phyloP scores from a whole-genome alignment of 2,888 invertebrate species.

The Cryptophagus acutangulus region DNA sequence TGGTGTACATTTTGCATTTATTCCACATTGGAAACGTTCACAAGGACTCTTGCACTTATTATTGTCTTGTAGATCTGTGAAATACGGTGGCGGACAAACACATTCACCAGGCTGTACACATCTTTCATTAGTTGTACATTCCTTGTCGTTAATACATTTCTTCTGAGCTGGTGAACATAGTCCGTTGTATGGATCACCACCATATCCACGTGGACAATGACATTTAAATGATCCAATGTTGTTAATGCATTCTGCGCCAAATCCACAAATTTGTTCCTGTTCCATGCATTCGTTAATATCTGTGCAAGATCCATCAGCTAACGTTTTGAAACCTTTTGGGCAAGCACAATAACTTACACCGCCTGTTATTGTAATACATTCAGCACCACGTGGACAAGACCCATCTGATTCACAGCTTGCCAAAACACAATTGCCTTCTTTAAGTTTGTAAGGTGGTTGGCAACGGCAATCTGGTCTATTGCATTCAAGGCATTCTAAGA shows the following conservation, averaged over 20 bases:
- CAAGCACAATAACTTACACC: conserved; percentile 91
- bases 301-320: conserved; percentile 73
- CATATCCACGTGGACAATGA: conserved; percentile 74
- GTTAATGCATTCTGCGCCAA: conserved; percentile 83
- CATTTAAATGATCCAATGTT: conserved; percentile 73
- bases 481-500: conserved; percentile 73
- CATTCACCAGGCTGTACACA: conserved; percentile 90
- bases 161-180: conserved; percentile 79
- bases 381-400: conserved; percentile 79
- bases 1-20: conserved; percentile 85
- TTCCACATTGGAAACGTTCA: conserved; percentile 83
- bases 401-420: conserved; percentile 78
- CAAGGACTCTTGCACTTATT: conserved; percentile 91
- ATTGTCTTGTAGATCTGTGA: conserved; percentile 73
- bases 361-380: conserved; percentile 84
- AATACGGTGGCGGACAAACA: conserved; percentile 86
- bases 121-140: conserved; percentile 82
- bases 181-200: conserved; percentile 76
- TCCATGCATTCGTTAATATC: conserved; percentile 82
- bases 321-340: conserved; percentile 77
- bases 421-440: conserved; percentile 74
- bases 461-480: conserved; percentile 80
- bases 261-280: conserved; percentile 72
- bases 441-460: conserved; percentile 77
- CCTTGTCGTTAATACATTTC: conserved; percentile 74